These are phyloP conservation scores for Eupelmus urozonus DNA, from an alignment of 2,888 invertebrate genomes.

Conservation along the genomic window DNA sequence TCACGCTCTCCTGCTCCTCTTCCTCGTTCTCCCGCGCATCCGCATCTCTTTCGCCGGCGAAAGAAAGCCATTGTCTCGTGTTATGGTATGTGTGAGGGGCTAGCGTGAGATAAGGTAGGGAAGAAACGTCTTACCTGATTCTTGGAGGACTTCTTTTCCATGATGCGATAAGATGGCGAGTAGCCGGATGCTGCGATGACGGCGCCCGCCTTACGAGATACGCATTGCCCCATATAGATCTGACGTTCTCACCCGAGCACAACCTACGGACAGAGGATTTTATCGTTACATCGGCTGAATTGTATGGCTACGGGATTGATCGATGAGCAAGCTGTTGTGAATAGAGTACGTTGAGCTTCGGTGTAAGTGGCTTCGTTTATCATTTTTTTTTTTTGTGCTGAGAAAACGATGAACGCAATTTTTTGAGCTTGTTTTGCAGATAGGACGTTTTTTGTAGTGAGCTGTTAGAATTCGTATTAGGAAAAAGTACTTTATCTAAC, in stretches of 20 bases:
- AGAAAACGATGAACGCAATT: too few relatives aligned
- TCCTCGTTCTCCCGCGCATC: too few relatives aligned
- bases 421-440: too few relatives aligned
- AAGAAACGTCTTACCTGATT: constrained; percentile 68
- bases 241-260: constrained; percentile 70
- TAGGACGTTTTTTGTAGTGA: too few relatives aligned
- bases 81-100: not conserved
- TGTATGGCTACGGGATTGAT: not conserved
- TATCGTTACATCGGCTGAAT: not conserved
- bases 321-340: too few relatives aligned
- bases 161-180: constrained; percentile 79
- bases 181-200: constrained; percentile 82
- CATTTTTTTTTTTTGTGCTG: too few relatives aligned
- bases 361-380: too few relatives aligned
- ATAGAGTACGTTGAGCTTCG: too few relatives aligned
- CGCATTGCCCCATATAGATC: constrained; percentile 87
- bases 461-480: too few relatives aligned
- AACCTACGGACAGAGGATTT: constrained; percentile 71
- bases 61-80: constrained; percentile 32
- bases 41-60: not conserved
- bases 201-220: constrained; percentile 83
- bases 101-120: not conserved
- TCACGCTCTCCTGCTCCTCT: constrained; percentile 12
- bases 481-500: too few relatives aligned
- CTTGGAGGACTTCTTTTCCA: constrained; percentile 76